A percentile compares a stretch with the other conserved stretches of the same genome.
phyloP scores from a whole-genome alignment of 1,140 invertebrate species.

The Leptoteleia sp. region DNA sequence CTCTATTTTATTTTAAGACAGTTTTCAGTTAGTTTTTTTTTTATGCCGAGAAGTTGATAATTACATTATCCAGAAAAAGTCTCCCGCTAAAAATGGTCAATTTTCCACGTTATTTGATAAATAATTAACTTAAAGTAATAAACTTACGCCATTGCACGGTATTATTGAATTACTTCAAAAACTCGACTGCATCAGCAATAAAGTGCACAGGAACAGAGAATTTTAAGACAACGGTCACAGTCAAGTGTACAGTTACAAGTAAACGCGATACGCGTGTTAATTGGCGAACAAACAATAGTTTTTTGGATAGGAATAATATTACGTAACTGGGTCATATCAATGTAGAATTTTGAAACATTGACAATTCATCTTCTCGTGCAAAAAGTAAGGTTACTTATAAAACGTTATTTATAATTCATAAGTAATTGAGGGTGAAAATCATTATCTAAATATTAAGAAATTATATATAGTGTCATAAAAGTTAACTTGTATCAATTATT shows the following conservation, averaged over 20 bases:
- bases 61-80: too few species aligned
- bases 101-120: not conserved
- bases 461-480: too few species aligned
- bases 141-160: conserved; percentile 26
- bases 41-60: too few species aligned
- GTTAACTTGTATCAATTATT: too few species aligned
- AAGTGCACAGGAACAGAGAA: conserved; percentile 12
- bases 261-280: conserved; percentile 48
- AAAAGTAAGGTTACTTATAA: too few species aligned
- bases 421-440: too few species aligned
- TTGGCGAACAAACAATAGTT: conserved; percentile 62
- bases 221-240: conserved; percentile 25
- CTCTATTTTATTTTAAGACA: too few species aligned
- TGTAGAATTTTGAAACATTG: not conserved
- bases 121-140: not conserved
- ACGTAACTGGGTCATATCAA: conserved; percentile 18
- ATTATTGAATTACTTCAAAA: conserved; percentile 11
- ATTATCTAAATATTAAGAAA: too few species aligned
- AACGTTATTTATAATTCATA: too few species aligned
- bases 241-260: conserved; percentile 49
- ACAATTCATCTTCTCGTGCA: not conserved
- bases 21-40: too few species aligned
- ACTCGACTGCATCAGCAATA: conserved; percentile 5
- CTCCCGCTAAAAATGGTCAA: too few species aligned
- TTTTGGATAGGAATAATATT: conserved; percentile 60